Evolutionary conservation across 2,797 vertebrate species (phyloP).

Genomic region (Chaetodon trifasciatus): DNA sequence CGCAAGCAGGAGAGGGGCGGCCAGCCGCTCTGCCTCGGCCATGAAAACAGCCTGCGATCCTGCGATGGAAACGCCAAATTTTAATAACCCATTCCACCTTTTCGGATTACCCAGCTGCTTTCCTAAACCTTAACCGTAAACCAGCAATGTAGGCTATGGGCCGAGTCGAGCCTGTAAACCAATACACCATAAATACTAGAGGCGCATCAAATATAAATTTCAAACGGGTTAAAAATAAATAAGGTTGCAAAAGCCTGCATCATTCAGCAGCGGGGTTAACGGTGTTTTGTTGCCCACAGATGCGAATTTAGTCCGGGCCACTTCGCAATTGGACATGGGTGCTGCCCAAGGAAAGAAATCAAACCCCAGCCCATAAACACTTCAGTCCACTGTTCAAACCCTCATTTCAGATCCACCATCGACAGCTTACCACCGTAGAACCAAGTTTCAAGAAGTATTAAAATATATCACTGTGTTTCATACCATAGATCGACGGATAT

Average conservation of each 20-base stretch:
- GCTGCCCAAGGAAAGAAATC: constrained; percentile 60
- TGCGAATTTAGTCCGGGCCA: constrained; percentile 48
- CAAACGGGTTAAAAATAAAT: constrained; percentile 83
- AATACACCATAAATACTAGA: constrained; percentile 77
- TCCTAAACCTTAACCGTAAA: constrained; percentile 28
- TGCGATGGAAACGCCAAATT: constrained; percentile 29
- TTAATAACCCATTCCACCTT: constrained; percentile 27
- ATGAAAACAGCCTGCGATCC: constrained; percentile 14
- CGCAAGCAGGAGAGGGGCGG: constrained; percentile 46
- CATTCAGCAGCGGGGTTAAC: constrained; percentile 63
- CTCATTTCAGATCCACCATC: neutral
- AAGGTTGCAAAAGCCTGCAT: constrained; percentile 71
- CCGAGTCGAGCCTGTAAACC: constrained; percentile 65
- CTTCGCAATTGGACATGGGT: constrained; percentile 52
- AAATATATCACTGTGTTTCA: neutral
- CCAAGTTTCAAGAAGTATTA: neutral
- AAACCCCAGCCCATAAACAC: constrained; percentile 50
- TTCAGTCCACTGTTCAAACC: constrained; percentile 17
- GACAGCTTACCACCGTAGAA: neutral
- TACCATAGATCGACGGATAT: neutral
- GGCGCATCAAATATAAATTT: constrained; percentile 84
- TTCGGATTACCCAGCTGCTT: constrained; percentile 45
- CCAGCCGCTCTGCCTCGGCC: constrained; percentile 49
- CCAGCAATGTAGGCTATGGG: constrained; percentile 27
- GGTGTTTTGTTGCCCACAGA: constrained; percentile 73